These are phyloP conservation scores for Heliconius eleuchia DNA, from an alignment of 1,140 invertebrate species.

Conservation along the genomic window DNA sequence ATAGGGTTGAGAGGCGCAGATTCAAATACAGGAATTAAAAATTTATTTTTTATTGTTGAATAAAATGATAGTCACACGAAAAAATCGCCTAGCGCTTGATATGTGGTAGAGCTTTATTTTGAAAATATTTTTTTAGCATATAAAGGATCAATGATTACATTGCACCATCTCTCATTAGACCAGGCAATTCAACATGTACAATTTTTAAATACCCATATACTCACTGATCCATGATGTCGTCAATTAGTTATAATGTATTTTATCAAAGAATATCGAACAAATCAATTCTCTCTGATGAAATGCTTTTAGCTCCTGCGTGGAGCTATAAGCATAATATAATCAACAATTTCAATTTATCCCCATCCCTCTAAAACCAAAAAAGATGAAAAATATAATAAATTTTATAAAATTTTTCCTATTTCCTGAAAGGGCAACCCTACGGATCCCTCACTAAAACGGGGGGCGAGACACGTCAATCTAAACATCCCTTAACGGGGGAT, in stretches of 20 bases:
- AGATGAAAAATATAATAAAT: background rate
- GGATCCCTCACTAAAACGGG: constrained; percentile 38
- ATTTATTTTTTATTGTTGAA: background rate
- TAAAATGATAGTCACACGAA: no score
- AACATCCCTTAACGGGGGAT: constrained; percentile 63
- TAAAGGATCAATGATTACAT: no score
- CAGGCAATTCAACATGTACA: no score
- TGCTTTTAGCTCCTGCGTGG: background rate
- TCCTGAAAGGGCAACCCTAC: constrained; percentile 46
- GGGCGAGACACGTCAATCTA: constrained; percentile 69
- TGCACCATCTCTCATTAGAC: no score
- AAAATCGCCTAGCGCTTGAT: no score
- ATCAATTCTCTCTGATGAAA: background rate
- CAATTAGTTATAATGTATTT: no score
- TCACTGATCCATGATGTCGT: no score
- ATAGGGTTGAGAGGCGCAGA: constrained; percentile 37
- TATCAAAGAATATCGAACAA: no score
- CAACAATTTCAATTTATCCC: background rate
- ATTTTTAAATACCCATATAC: no score
- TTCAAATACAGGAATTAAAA: background rate
- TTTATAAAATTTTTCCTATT: background rate
- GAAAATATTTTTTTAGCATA: no score
- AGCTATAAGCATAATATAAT: background rate
- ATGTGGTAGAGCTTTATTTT: no score
- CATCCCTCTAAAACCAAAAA: background rate